Evolutionary conservation across 2,888 invertebrate genomes (phyloP), one percentile per base, ranked within the genome.

Genomic region (Nudaria mundana): DNA sequence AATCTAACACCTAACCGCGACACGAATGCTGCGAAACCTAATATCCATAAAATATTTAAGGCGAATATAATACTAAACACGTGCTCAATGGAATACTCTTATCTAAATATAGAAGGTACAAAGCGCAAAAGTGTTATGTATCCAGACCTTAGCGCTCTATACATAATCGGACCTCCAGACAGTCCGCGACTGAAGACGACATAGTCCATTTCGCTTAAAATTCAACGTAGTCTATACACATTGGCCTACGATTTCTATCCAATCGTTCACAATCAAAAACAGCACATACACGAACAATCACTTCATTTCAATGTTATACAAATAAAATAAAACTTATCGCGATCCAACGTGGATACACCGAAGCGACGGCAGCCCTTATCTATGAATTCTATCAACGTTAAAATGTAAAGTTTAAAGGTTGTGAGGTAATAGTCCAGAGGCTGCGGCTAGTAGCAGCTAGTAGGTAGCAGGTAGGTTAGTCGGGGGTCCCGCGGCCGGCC

Each of bases 221-320:
- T 22, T 25, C 43, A 50, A 46, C 52, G 59, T 56, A 61, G 30
- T 47, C 49, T 48, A 49, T 38, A 44, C 55, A 61, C 44, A 54
- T 54, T 47, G 45, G 42, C 44, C 29, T 48, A 41, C 34, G 31
- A 57, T 54, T 48, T 43, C 41, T 46, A 49, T 30, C 39, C 31
- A 34, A 48, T 56, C 52, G 52, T 61, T 58, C 52, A 63, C 62
- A 63, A 54, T 56, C 37, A 54, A 32, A 43, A 53, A 49, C 48
- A 49, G 46, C 54, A 63, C 63, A 60, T 48, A 41, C 16, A 20
- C 22, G 36, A 42, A 60, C 34, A 44, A 44, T 60, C 58, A 61
- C 52, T 58, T 61, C 48, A 56, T 50, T 34, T 48, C 41, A 43
- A 36, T 49, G 43, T 57, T 48, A 57, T 52, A 57, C 48, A 63